phyloP scores from a whole-genome alignment of 2,888 invertebrate genomes.

The Ashinkailepas kermadecensis region DNA sequence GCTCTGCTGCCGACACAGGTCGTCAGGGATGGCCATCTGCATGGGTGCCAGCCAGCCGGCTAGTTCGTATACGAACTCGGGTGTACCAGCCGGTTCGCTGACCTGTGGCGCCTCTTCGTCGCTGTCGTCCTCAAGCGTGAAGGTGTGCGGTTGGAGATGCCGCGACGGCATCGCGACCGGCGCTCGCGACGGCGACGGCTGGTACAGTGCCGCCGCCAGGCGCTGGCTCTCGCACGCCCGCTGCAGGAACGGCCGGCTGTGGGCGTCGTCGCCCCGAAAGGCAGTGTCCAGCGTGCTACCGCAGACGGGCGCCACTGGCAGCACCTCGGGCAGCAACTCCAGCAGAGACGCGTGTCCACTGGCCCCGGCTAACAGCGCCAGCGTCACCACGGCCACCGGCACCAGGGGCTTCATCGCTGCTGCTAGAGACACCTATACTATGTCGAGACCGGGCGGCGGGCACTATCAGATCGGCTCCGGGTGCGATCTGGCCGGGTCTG shows the following conservation, averaged over 20 bases:
- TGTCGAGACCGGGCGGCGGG: too few relatives aligned
- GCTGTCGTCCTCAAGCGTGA: background rate
- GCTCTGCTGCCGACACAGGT: background rate
- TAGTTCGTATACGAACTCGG: background rate
- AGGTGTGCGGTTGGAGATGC: background rate
- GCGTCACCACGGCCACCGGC: too few relatives aligned
- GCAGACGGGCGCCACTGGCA: constrained; percentile 5
- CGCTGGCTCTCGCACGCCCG: background rate
- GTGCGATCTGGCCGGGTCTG: too few relatives aligned
- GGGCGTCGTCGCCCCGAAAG: background rate
- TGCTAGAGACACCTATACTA: too few relatives aligned
- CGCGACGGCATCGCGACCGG: background rate
- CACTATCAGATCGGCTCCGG: too few relatives aligned
- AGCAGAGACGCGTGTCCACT: constrained; percentile 55
- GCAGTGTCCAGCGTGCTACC: background rate
- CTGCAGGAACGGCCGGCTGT: background rate
- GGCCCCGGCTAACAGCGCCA: constrained; percentile 69
- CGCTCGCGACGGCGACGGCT: background rate
- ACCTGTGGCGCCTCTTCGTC: background rate
- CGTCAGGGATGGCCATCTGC: background rate
- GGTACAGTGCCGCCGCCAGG: background rate
- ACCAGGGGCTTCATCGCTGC: too few relatives aligned
- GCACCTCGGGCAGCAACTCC: background rate
- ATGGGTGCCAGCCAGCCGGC: constrained; percentile 4
- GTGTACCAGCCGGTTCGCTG: background rate